Evolutionary conservation across 2,797 vertebrate genomes (phyloP).

Genomic region (Astyanax mexicanus): DNA sequence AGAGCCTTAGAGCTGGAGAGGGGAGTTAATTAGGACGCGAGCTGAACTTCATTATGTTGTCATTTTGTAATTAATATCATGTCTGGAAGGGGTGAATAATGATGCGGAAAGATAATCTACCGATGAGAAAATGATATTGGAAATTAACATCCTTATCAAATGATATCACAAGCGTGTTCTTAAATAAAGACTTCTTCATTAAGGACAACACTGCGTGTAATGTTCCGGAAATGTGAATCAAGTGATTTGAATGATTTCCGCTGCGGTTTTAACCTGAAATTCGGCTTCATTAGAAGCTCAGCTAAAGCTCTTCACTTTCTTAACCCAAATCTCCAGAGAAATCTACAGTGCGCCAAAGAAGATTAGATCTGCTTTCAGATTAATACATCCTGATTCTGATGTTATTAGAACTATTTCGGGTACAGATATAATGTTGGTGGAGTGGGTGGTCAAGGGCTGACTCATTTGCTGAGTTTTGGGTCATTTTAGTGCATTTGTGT

Average conservation of each 20-base stretch:
- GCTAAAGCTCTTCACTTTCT: neutral
- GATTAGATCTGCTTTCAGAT: too few species aligned
- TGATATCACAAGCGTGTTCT: neutral
- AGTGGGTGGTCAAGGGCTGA: too few species aligned
- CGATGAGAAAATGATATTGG: neutral
- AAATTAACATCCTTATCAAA: neutral
- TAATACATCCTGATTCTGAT: neutral
- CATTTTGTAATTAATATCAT: conserved; percentile 19
- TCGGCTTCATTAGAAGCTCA: too few species aligned
- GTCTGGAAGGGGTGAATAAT: conserved; percentile 4
- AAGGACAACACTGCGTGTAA: too few species aligned
- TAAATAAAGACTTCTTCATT: neutral
- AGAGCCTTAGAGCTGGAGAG: neutral
- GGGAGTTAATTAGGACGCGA: conserved; percentile 15
- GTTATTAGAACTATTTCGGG: neutral
- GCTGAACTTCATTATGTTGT: conserved; percentile 8
- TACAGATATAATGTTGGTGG: neutral
- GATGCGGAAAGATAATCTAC: neutral
- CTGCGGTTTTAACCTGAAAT: neutral
- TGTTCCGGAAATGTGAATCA: neutral
- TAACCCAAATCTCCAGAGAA: neutral
- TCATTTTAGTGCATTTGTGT: too few species aligned
- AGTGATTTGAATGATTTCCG: neutral
- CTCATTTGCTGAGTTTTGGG: too few species aligned
- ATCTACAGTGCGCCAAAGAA: neutral